Base-by-base conservation (phyloP, 2,888 invertebrate genomes). In the Tenodera sinensis region DNA sequence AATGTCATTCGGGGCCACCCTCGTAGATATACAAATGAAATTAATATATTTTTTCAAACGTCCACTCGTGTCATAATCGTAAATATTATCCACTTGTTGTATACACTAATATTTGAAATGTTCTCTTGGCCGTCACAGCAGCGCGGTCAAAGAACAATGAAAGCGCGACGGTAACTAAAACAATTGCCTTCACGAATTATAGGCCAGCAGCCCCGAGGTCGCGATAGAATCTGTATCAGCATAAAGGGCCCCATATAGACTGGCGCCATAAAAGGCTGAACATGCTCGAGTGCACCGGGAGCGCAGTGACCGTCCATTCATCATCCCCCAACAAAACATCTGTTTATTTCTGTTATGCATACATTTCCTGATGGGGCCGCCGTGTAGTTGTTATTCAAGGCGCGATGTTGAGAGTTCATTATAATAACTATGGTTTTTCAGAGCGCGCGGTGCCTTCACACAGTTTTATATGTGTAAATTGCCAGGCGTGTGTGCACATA, bases 371-470 rank as follows among this genome's bases (percentile, higher is more conserved):
- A 71, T 71, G 54, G 54, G 54, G 54, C 12, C 54, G 20, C 54
- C 54, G 54, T 20, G 81, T 25, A 81, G 25, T 81, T 86, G 71
- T 86, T 86, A 86, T 86, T 86, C 86, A 20, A 28, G 27, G 54
- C 54, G 27, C 42, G 85, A 28, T 28, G 85, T 30, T 28, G 28
- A 81, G 84, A 30, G 86, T 86, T 86, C 86, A 86, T 86, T 86
- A 86, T 86, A 54, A 86, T 86, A 86, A 86, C 86, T n/a, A 28
- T 71, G 47, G 28, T 86, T 86, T 86, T 86, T 20, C 28, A 81
- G 28, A 84, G 84, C 28, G 42, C 28, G 81, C 47, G 54, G 54
- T 71, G 54, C 54, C 54, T 71, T 71, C 54, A 71, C 54, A 71
- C 54, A 71, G 54, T 71, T 71, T 71, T 71, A 71, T 71, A 71